Evolutionary conservation across 2,797 vertebrate genomes (phyloP).

Genomic region (Trichosurus vulpecula): DNA sequence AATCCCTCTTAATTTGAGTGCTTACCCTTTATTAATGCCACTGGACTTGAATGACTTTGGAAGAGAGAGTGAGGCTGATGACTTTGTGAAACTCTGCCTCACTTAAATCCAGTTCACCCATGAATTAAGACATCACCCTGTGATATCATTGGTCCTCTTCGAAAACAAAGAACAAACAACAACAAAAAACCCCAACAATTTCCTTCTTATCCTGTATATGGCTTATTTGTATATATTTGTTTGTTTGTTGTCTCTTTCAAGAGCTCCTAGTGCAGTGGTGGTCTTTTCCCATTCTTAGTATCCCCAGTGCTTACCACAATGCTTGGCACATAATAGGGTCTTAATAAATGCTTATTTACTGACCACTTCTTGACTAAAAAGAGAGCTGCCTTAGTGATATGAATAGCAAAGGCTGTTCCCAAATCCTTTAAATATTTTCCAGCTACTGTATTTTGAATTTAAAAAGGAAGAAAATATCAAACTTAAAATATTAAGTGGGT

Average conservation of each 20-base stretch:
- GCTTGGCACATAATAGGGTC: background rate
- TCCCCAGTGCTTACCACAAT: background rate
- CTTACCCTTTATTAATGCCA: background rate
- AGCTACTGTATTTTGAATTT: conserved; percentile 5
- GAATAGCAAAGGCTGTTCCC: background rate
- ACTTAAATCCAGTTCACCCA: background rate
- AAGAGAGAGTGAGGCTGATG: background rate
- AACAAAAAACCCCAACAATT: background rate
- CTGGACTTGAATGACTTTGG: background rate
- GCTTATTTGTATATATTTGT: background rate
- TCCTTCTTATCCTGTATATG: background rate
- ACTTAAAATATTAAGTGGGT: background rate
- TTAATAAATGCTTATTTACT: background rate
- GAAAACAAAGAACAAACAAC: background rate
- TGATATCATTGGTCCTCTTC: background rate
- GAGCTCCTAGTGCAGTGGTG: background rate
- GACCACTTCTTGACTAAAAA: background rate
- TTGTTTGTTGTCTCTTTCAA: background rate
- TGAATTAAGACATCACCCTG: background rate
- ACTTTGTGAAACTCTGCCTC: background rate
- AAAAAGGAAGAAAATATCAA: background rate
- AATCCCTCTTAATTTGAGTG: background rate
- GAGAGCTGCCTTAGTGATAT: background rate
- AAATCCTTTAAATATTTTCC: background rate
- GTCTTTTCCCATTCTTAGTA: background rate